phyloP scores from a whole-genome alignment of 2,888 invertebrate genomes.

The Sinopyrophorus schimmeli region DNA sequence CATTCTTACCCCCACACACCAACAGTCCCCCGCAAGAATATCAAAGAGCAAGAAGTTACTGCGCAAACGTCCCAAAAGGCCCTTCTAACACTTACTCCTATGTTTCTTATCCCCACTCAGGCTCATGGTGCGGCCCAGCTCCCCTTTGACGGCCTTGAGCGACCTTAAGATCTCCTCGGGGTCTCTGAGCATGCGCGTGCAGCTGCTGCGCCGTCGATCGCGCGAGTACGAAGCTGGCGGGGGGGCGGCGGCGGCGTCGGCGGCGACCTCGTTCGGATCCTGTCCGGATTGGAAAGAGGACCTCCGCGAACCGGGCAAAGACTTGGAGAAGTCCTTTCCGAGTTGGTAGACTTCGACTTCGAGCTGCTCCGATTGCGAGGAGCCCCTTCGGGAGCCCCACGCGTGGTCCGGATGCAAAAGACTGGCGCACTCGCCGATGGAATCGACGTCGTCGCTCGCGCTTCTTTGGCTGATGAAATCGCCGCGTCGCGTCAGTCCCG shows the following conservation, averaged over 20 bases:
- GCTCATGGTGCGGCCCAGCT: conserved; percentile 81
- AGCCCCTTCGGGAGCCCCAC: conserved; percentile 79
- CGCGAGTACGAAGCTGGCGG: conserved; percentile 62
- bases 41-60: too few relatives aligned
- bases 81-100: conserved; percentile 60
- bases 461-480: conserved; percentile 78
- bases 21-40: too few relatives aligned
- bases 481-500: conserved; percentile 65
- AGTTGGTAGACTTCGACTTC: conserved; percentile 81
- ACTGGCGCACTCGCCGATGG: conserved; percentile 74
- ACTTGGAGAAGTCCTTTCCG: conserved; percentile 83
- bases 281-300: conserved; percentile 78
- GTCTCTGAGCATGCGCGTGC: conserved; percentile 72
- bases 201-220: conserved; percentile 79
- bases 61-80: too few relatives aligned
- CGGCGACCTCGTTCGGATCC: conserved; percentile 56
- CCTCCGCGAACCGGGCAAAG: conserved; percentile 80
- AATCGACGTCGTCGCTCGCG: conserved; percentile 73
- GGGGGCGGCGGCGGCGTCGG: conserved; percentile 57
- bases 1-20: too few relatives aligned
- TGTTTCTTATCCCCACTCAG: conserved; percentile 67
- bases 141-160: conserved; percentile 79
- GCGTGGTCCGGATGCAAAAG: conserved; percentile 86
- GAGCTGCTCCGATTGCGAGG: conserved; percentile 86
- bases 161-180: conserved; percentile 83